A percentile compares a stretch with the other conserved stretches of the same genome.
Evolutionary conservation across 2,113 vertebrate species (phyloP).

Genomic region (Cervus canadensis): DNA sequence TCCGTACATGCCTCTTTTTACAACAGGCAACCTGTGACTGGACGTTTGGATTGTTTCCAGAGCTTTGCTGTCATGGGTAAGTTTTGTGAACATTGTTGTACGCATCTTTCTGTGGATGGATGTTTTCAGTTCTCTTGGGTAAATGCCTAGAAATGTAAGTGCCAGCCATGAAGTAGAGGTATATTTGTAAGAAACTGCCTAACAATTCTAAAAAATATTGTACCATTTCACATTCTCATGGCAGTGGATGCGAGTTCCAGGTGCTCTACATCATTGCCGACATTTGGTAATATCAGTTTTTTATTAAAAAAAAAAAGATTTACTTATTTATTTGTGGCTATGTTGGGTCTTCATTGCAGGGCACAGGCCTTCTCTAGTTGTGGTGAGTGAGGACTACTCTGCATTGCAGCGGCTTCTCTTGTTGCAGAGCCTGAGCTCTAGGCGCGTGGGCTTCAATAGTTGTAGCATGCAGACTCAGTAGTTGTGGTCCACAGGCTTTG

Average conservation of each 20-base stretch:
- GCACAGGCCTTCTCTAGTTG: not conserved
- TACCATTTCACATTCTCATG: not conserved
- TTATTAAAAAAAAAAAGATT: not conserved
- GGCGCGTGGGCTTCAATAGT: not conserved
- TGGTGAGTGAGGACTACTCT: not conserved
- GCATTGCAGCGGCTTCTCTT: not conserved
- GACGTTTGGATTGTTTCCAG: not conserved
- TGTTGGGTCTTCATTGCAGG: not conserved
- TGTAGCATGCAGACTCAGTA: not conserved
- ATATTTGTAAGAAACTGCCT: not conserved
- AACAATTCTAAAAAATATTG: not conserved
- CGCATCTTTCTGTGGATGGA: not conserved
- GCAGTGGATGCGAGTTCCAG: not conserved
- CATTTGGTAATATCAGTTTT: not conserved
- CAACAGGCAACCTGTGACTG: not conserved
- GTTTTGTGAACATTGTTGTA: not conserved
- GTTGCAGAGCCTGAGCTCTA: fast-evolving
- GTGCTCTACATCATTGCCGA: not conserved
- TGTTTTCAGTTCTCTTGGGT: not conserved
- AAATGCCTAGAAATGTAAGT: not conserved
- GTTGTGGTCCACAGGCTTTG: not conserved
- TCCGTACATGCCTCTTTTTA: not conserved
- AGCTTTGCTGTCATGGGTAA: not conserved
- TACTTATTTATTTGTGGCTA: not conserved
- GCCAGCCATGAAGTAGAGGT: not conserved